Evolutionary conservation across 2,797 vertebrate genomes (phyloP).

Genomic region (Eptatretus atami): DNA sequence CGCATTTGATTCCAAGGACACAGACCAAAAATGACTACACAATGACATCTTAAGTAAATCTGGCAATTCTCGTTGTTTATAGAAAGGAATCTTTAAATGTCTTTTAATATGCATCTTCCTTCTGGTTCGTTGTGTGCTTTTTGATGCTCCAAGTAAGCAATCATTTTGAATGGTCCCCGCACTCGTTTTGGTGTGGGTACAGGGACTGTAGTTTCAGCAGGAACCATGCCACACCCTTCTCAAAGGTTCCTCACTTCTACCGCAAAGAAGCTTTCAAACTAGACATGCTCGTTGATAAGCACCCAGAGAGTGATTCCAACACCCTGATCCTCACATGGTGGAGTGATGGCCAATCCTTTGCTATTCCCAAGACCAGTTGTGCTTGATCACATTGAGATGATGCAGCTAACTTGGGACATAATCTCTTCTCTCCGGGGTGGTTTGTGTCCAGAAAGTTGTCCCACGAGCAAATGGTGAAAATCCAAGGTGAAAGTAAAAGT

Average conservation of each 20-base stretch:
- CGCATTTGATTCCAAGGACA: no score
- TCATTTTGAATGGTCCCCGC: no score
- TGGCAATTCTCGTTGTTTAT: no score
- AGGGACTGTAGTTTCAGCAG: slow-evolving; percentile 23
- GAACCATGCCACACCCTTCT: slow-evolving; percentile 25
- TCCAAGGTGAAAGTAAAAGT: slow-evolving; percentile 87
- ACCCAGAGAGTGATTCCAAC: slow-evolving; percentile 20
- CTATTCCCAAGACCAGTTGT: no score
- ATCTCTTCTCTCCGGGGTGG: neutral
- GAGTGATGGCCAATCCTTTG: neutral
- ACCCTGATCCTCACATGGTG: slow-evolving; percentile 31
- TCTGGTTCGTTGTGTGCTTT: no score
- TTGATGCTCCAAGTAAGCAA: no score
- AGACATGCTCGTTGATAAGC: slow-evolving; percentile 27
- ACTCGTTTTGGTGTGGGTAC: neutral
- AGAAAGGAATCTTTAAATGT: no score
- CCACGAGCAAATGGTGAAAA: slow-evolving; percentile 48
- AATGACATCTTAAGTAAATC: no score
- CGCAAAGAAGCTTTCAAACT: slow-evolving; percentile 24
- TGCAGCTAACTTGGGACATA: no score
- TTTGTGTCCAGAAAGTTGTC: slow-evolving; percentile 33
- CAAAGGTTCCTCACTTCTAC: slow-evolving; percentile 28
- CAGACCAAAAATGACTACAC: no score
- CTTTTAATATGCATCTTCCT: no score
- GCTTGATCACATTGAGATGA: no score